Evolutionary conservation across 2,113 vertebrate species (phyloP), one percentile per base, ranked within the genome.

Genomic region (Ondatra zibethicus): DNA sequence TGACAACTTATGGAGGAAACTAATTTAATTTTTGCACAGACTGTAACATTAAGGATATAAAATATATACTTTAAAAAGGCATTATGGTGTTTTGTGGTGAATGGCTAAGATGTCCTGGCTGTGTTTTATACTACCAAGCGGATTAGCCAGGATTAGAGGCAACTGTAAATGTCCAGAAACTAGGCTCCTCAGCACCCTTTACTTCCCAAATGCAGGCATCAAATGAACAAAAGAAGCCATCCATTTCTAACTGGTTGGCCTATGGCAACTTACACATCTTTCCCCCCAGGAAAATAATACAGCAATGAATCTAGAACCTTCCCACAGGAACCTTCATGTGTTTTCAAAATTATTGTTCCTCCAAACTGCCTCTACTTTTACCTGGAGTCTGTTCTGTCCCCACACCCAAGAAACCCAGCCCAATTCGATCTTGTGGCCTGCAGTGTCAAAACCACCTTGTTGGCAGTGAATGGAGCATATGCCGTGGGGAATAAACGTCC

Each of bases 1-100:
- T 81, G 89, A 89, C 6, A 91, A 92, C 33, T 47, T 85, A 82
- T 52, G 73, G 80, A 65, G 81, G 66, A 95, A 82, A 91, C 52
- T 88, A 9, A 73, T 73, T 70, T 63, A 75, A 85, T 36, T 81
- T 90, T 80, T 78, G 17, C 61, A 81, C 1, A 88, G 2, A 21
- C 45, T 89, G 31, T 55, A n/a, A 73, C 8, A 85, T 45, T 80
- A 33, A 63, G 3, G 39, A 52, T 21, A 45, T 76, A 90, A 92
- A 86, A 88, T 13, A 63, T 45, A 39, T 39, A 65, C 58, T 45
- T 58, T 81, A 42, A 86, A 89, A 33, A 61, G 72, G 21, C 21
- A 77, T 5, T 76, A 19, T 95, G 66, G 25, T 68, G 86, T 63
- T 96, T 88, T 58, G 73, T 5, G 29, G 52, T 78, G 33, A 95